Evolutionary conservation across 2,797 vertebrate species (phyloP).

Genomic region (Anas georgica): DNA sequence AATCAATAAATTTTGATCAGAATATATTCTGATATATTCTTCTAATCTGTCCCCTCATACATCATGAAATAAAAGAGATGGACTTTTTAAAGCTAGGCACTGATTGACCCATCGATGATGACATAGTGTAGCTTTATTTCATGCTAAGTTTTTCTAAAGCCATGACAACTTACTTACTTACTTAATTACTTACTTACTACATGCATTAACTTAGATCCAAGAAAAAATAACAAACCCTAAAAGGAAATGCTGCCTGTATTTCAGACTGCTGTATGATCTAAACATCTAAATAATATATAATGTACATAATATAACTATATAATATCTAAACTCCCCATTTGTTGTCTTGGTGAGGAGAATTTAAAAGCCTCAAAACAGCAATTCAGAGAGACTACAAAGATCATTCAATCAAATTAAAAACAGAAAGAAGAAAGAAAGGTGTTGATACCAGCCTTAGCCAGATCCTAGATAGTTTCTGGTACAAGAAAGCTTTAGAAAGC

Average conservation of each 20-base stretch:
- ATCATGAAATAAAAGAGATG: background rate
- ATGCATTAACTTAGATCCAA: background rate
- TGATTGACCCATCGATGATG: background rate
- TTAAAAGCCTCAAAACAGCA: background rate
- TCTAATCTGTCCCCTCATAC: background rate
- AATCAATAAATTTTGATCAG: too few relatives aligned
- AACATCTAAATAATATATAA: background rate
- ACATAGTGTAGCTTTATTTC: background rate
- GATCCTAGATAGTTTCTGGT: background rate
- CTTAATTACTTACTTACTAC: background rate
- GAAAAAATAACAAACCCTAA: background rate
- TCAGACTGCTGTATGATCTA: background rate
- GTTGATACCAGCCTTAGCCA: background rate
- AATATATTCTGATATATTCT: background rate
- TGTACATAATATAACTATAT: too few relatives aligned
- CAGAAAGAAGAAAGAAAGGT: background rate
- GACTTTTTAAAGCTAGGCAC: background rate
- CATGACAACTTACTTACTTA: background rate
- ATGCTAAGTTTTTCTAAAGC: background rate
- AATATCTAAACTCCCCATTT: background rate
- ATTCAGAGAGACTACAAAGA: background rate
- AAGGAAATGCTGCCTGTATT: background rate
- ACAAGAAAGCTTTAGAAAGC: background rate
- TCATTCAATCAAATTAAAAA: background rate
- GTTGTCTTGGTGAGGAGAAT: background rate